A percentile compares a stretch with the other conserved stretches of the same genome.
These are phyloP conservation scores for Machaerirhynchus nigripectus DNA, from an alignment of 2,113 vertebrate species.

Conservation along the genomic window DNA sequence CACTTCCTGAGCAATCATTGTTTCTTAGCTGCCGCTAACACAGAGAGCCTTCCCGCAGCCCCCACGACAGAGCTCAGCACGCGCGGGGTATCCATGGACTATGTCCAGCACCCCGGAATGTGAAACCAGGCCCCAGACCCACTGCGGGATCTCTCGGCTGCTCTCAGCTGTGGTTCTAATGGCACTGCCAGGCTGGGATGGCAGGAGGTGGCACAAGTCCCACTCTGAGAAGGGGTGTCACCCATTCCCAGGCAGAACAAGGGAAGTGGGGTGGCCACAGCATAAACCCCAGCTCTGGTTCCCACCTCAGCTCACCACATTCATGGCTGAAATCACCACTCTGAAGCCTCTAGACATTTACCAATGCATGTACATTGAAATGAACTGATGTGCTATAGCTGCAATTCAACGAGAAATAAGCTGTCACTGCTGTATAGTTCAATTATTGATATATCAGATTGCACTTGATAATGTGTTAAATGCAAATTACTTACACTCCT, in stretches of 20 bases:
- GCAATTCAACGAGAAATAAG: not conserved
- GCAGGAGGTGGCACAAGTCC: not conserved
- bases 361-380: not conserved
- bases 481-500: not conserved
- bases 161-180: not conserved
- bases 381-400: not conserved
- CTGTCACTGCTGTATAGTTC: not conserved
- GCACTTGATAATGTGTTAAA: not conserved
- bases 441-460: not conserved
- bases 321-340: not conserved
- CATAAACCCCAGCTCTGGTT: not conserved
- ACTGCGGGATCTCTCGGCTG: not conserved
- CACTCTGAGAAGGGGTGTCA: not conserved
- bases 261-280: not conserved
- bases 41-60: not conserved
- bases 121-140: not conserved
- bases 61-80: fast-evolving
- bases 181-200: not conserved
- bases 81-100: fast-evolving
- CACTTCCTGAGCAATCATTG: not conserved
- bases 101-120: not conserved
- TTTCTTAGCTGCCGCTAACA: not conserved
- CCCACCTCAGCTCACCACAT: not conserved
- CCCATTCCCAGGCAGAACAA: not conserved
- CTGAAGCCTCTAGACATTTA: not conserved